phyloP scores from a whole-genome alignment of 2,113 vertebrate genomes.

The Pomatostomus ruficeps region DNA sequence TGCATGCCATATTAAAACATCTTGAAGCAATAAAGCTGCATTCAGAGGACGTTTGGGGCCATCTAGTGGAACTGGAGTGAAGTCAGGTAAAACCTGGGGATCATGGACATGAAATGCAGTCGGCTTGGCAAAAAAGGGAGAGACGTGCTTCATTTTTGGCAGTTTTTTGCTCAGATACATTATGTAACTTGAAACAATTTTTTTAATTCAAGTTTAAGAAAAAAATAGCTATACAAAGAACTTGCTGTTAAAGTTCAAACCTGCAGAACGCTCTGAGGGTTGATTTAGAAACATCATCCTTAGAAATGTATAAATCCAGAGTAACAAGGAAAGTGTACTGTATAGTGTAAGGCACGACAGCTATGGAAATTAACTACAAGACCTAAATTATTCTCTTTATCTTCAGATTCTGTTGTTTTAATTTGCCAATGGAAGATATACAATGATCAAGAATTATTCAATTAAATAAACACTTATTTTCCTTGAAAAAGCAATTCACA shows the following conservation, averaged over 20 bases:
- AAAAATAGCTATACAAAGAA: background rate
- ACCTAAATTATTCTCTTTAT: background rate
- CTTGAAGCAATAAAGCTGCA: background rate
- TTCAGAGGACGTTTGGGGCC: slow-evolving; percentile 58
- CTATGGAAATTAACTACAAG: background rate
- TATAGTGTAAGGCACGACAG: background rate
- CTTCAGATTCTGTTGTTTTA: background rate
- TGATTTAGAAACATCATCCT: background rate
- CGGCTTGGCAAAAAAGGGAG: background rate
- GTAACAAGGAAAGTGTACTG: background rate
- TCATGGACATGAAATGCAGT: rapidly evolving
- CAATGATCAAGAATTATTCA: background rate
- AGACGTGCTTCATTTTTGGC: rapidly evolving
- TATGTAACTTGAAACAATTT: background rate
- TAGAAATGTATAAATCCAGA: background rate
- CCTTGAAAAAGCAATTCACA: background rate
- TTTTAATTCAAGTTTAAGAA: background rate
- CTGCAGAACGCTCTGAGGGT: background rate
- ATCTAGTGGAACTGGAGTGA: slow-evolving; percentile 56
- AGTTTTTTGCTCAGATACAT: background rate
- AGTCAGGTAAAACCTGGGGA: background rate
- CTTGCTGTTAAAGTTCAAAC: background rate
- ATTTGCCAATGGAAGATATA: background rate
- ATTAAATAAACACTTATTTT: background rate
- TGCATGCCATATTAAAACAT: background rate